phyloP scores from a whole-genome alignment of 2,797 vertebrate genomes.

The Sebastes oblongus region DNA sequence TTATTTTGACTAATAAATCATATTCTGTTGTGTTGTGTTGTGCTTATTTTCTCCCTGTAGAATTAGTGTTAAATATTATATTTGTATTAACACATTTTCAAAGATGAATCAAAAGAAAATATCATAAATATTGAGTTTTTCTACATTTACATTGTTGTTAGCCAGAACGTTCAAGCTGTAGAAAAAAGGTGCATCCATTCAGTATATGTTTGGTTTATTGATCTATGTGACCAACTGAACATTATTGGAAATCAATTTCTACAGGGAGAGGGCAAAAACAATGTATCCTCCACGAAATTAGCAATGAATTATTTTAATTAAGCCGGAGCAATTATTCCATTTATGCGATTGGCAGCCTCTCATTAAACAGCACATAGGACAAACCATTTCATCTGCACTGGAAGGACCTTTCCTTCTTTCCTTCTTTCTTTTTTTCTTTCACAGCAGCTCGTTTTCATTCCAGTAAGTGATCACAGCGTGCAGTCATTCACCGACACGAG shows the following conservation, averaged over 20 bases:
- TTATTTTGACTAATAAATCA: background rate
- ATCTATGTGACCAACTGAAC: conserved; percentile 17
- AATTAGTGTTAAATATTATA: background rate
- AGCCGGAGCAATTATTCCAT: conserved; percentile 62
- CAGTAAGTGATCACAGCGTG: conserved; percentile 63
- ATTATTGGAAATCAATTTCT: conserved; percentile 56
- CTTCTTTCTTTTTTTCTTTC: background rate
- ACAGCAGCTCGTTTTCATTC: conserved; percentile 53
- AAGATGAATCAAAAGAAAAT: background rate
- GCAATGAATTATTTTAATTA: conserved; percentile 67
- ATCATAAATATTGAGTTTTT: background rate
- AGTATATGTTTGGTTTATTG: conserved; percentile 17
- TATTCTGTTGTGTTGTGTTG: background rate
- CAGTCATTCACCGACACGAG: conserved; percentile 37
- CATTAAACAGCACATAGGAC: conserved; percentile 70
- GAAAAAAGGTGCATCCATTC: background rate
- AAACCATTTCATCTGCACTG: conserved; percentile 44
- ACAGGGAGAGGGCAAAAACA: conserved; percentile 31
- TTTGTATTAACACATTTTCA: background rate
- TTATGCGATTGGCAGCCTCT: conserved; percentile 64
- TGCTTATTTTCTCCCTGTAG: background rate
- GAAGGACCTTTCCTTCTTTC: conserved; percentile 16
- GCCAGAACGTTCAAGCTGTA: background rate
- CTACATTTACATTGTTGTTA: background rate
- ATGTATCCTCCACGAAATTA: conserved; percentile 50